Conservation (phyloP, 1,140 invertebrate species). For the Grapholita molesta region DNA sequence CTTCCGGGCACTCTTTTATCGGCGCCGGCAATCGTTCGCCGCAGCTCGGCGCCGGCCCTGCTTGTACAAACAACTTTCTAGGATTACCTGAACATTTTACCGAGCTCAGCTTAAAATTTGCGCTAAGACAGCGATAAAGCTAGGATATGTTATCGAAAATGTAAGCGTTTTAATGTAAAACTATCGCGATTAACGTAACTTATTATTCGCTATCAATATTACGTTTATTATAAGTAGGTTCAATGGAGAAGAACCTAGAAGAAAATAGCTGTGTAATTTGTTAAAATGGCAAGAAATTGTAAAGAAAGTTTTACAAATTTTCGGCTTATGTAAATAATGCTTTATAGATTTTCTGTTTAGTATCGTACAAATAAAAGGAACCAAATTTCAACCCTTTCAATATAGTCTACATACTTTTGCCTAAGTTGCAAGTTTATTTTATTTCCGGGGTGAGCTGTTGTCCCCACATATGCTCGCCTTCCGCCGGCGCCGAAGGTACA, state of each 20-base stretch:
- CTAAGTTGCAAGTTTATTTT: slow-evolving; percentile 34
- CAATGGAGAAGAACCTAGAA: too few relatives aligned
- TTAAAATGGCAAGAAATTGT: too few relatives aligned
- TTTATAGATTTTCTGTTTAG: neutral
- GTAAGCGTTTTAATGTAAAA: neutral
- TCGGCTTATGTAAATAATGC: too few relatives aligned
- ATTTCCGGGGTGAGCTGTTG: slow-evolving; percentile 56
- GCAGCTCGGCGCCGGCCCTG: neutral
- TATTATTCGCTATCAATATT: too few relatives aligned
- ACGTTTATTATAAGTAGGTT: too few relatives aligned
- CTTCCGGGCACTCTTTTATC: neutral
- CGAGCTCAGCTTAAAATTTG: neutral
- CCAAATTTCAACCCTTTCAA: neutral
- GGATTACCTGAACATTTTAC: neutral
- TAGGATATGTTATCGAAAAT: neutral
- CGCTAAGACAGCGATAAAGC: neutral
- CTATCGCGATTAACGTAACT: neutral
- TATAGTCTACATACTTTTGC: neutral
- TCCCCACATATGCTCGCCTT: slow-evolving; percentile 63
- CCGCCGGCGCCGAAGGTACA: slow-evolving; percentile 60
- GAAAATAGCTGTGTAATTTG: too few relatives aligned
- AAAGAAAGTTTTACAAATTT: too few relatives aligned
- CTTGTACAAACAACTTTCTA: slow-evolving; percentile 1
- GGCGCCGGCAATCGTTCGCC: neutral
- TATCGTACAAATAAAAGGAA: neutral